These are phyloP conservation scores for Lasioglossum oenotherae DNA, from an alignment of 2,888 invertebrate species.

Conservation along the genomic window DNA sequence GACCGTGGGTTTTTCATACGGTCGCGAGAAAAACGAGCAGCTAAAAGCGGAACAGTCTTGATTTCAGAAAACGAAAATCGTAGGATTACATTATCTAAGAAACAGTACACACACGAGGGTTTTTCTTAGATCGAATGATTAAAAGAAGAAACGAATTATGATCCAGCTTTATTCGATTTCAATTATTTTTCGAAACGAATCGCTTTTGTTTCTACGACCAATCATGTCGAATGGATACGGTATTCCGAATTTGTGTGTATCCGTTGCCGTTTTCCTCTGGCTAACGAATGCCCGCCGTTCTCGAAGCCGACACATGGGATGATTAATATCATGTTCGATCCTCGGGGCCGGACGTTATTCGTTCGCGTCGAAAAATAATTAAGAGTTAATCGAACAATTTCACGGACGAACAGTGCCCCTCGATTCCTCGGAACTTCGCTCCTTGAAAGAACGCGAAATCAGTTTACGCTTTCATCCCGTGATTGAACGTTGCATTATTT, in stretches of 20 bases:
- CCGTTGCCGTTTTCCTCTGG: background rate
- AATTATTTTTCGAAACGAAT: background rate
- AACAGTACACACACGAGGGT: too few species aligned
- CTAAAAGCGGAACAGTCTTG: background rate
- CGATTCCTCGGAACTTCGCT: background rate
- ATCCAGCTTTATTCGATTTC: background rate
- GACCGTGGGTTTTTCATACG: background rate
- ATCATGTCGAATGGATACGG: background rate
- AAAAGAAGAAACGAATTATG: background rate
- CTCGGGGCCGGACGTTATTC: background rate
- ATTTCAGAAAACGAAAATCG: background rate
- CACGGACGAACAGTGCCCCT: background rate
- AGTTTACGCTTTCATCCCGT: background rate
- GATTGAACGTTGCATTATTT: slow-evolving; percentile 22
- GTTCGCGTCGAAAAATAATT: background rate
- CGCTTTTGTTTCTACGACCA: background rate
- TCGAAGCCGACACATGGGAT: background rate
- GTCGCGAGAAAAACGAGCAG: background rate
- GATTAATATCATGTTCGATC: background rate
- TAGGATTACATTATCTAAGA: too few species aligned
- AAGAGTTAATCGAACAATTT: background rate
- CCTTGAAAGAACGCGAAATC: slow-evolving; percentile 1
- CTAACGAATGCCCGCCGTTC: background rate
- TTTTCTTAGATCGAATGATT: background rate
- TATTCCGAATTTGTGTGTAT: background rate